Percentiles rank a stretch among this genome's conserved stretches.
phyloP scores from a whole-genome alignment of 2,113 vertebrate genomes.

The Tragulus kanchil region DNA sequence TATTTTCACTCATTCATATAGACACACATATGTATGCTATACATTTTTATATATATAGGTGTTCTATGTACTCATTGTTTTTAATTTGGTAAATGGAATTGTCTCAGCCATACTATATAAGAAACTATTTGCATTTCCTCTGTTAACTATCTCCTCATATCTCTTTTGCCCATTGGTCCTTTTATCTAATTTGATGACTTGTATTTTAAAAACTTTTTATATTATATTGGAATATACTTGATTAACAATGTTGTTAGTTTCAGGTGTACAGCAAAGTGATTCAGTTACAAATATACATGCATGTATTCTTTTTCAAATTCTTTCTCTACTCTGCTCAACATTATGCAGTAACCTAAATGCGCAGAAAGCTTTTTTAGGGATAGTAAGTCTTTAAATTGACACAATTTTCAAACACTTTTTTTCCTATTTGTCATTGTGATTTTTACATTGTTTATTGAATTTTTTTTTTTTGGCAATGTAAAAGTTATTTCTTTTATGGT shows the following conservation, averaged over 20 bases:
- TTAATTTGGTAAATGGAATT: neutral
- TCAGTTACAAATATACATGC: neutral
- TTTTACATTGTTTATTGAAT: neutral
- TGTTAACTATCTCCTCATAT: too few species aligned
- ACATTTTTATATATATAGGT: neutral
- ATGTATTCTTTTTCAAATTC: neutral
- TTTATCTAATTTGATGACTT: too few species aligned
- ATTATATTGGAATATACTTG: neutral
- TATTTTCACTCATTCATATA: neutral
- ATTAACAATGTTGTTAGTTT: neutral
- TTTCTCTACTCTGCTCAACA: neutral
- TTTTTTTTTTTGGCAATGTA: neutral
- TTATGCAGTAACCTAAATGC: neutral
- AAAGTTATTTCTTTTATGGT: neutral
- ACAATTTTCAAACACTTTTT: neutral
- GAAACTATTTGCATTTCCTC: too few species aligned
- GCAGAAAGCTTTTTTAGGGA: neutral
- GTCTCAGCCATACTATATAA: neutral
- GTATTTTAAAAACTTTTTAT: neutral
- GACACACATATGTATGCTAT: neutral
- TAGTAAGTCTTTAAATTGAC: neutral
- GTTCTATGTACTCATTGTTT: neutral
- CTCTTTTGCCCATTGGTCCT: too few species aligned
- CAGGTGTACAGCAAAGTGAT: neutral
- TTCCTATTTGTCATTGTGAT: neutral